These are phyloP conservation scores for Megaceryle torquata DNA, from an alignment of 2,113 vertebrate species.

Conservation along the genomic window DNA sequence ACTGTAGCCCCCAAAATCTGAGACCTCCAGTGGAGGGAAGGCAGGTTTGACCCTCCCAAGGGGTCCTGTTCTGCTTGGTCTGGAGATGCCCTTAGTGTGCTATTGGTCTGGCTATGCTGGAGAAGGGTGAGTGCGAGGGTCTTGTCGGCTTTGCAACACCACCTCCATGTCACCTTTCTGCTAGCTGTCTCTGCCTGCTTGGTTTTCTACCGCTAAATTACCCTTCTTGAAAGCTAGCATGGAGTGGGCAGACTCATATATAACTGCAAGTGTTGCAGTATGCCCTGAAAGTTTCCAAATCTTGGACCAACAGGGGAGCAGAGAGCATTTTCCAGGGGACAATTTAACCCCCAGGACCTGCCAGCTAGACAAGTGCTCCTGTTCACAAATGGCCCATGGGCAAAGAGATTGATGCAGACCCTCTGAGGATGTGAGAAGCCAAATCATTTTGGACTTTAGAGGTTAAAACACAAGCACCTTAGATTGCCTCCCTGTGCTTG, in stretches of 20 bases:
- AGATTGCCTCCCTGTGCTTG: background rate
- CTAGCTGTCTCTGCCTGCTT: background rate
- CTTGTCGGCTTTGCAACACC: rapidly evolving
- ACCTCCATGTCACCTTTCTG: background rate
- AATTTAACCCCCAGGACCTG: background rate
- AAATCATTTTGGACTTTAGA: background rate
- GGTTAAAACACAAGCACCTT: background rate
- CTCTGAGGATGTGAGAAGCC: background rate
- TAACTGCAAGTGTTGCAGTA: background rate
- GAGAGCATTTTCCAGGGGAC: background rate
- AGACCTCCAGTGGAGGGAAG: background rate
- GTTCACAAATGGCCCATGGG: rapidly evolving
- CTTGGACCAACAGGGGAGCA: background rate
- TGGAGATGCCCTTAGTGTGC: background rate
- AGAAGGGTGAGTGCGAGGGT: background rate
- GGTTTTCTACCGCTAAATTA: background rate
- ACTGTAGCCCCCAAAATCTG: background rate
- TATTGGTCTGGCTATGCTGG: background rate
- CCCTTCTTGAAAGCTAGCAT: background rate
- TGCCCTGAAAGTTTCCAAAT: background rate
- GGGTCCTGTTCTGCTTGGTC: background rate
- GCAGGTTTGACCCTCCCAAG: background rate
- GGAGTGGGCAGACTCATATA: background rate
- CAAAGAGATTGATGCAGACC: background rate
- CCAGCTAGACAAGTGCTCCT: background rate